Evolutionary conservation across 1,140 invertebrate genomes (phyloP), one percentile per base, ranked within the genome.

Genomic region (Drosophila leontia): DNA sequence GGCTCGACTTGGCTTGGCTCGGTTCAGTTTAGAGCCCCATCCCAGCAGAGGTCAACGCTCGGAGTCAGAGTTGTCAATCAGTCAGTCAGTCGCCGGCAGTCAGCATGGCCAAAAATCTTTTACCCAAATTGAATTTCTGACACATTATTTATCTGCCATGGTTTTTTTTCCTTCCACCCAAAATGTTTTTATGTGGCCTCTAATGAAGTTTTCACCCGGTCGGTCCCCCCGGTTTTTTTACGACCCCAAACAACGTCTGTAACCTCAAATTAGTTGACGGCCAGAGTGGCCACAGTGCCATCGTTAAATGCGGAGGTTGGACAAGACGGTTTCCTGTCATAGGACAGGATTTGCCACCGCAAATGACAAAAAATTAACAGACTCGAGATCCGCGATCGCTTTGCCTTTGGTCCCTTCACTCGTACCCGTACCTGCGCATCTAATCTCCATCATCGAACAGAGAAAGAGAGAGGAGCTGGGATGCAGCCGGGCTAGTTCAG

Each of bases 51-150:
- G 83, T 87, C 84, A 87, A 87, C 58, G 83, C 79, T 80, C 83
- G 83, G 75, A 77, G 75, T 80, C 80, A 71, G 84, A 88, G 81
- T 87, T 78, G 82, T 85, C 75, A 86, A 83, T 87, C 60, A 76
- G 60, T 48, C 68, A 44, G 44, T 63, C 61, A 44, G 34, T 37
- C 17, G 50, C 26, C 44, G 41, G 19, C 63, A 53, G 39, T 68
- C 23, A 35, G 19, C 74, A 60, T 78, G 74, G 78, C 74, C 69
- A 75, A 82, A 74, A 74, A 61, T 72, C 69, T 76, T 50, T 80
- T 85, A 79, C 3, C 45, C 75, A 84, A 88, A 88, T 90, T 88
- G 80, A 88, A 90, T 84, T 90, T 88, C 84, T 81, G 70, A 84
- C 84, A 90, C 78, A 71, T 88, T 74, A 74, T 72, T 72, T 74